Base-by-base conservation (phyloP, 2,113 vertebrate species). In the Esox niger region DNA sequence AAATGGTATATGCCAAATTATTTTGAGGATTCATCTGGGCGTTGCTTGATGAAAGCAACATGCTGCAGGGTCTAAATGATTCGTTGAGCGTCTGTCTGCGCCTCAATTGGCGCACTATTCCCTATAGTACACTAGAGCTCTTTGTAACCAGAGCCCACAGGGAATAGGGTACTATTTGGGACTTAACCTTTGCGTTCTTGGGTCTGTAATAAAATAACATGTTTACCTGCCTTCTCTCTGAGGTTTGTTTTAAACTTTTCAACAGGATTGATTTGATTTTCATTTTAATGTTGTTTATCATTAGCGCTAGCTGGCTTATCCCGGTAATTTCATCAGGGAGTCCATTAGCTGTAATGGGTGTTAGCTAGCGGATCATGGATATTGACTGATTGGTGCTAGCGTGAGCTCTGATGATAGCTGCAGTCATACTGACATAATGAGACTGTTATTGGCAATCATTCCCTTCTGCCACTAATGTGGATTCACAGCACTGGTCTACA, bases 241-340 rank as follows among this genome's bases (percentile, higher is more conserved):
- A 62, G 77, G n/a, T 76, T 66, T 69, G 69, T 43, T 43, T 43
- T 15, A 80, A 87, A 86, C 80, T 85, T 88, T 86, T 73, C 79
- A 79, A 52, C 38, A 43, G 85, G 89, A 91, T 90, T 90, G 86
- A 89, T 91, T 90, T 78, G 84, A 80, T 88, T 88, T 86, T 87
- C 86, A 89, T 89, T 88, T 89, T 89, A 89, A 91, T 90, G 86
- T 87, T 90, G 88, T 90, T 91, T 90, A 89, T 91, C 89, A 88
- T 91, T 90, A 90, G 88, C 66, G 73, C 79, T 60, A 77, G 38
- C 38, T 43, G 77, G 82, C 83, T 87, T 88, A 88, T 86, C 87
- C 84, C 76, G 73, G 70, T 76, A 74, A 84, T 82, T 87, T 90
- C 89, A 86, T 88, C 86, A 85, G 84, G 87, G 84, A 87, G 88